phyloP scores from a whole-genome alignment of 2,113 vertebrate genomes.

The Burhinus bistriatus region DNA sequence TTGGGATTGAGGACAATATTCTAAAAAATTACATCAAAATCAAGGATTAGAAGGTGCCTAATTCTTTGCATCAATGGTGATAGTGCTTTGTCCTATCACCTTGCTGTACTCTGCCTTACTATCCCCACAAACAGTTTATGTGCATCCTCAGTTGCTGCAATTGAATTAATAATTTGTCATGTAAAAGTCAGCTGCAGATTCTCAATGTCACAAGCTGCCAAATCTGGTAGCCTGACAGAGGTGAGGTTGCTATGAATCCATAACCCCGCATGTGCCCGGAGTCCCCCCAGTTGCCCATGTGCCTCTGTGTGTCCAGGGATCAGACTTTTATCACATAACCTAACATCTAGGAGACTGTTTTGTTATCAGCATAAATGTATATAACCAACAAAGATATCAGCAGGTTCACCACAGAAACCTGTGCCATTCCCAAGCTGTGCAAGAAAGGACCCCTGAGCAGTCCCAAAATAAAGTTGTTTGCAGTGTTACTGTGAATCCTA shows the following conservation, averaged over 20 bases:
- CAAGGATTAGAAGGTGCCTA: not conserved
- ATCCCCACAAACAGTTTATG: accelerated
- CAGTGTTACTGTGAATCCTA: not conserved
- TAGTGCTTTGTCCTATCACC: not conserved
- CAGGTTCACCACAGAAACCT: not conserved
- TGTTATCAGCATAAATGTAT: not conserved
- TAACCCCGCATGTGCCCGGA: not conserved
- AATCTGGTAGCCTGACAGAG: not conserved
- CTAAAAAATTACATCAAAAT: not conserved
- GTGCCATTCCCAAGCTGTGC: not conserved
- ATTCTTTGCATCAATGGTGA: not conserved
- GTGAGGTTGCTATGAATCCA: not conserved
- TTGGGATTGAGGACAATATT: not conserved
- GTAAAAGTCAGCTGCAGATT: not conserved
- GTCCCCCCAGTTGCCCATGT: not conserved
- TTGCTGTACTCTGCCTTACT: not conserved
- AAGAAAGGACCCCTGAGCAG: not conserved
- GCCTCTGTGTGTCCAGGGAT: not conserved
- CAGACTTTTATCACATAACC: not conserved
- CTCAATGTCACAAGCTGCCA: not conserved
- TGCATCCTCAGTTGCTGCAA: not conserved
- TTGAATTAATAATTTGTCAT: not conserved
- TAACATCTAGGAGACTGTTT: not conserved
- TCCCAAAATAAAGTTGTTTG: not conserved
- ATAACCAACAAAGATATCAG: not conserved